Conservation (phyloP, 2,888 invertebrate species). For the Gortyna flavago region DNA sequence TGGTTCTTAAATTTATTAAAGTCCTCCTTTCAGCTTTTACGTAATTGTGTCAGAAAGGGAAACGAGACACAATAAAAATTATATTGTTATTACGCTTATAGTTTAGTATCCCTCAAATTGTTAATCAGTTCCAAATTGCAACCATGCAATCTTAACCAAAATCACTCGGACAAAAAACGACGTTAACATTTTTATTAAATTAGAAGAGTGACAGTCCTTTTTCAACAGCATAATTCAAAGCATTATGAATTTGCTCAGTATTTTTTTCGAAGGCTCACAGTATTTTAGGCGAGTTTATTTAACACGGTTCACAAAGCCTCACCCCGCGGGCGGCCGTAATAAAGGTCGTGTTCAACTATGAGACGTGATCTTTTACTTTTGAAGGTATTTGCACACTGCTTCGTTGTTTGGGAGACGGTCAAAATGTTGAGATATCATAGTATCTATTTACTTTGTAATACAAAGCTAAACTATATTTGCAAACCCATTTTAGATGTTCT, state of each 20-base stretch:
- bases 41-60: neutral
- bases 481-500: neutral
- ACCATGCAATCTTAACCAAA: neutral
- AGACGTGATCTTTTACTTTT: slow-evolving; percentile 63
- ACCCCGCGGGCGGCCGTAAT: slow-evolving; percentile 62
- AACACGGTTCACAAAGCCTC: slow-evolving; percentile 55
- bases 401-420: slow-evolving; percentile 9
- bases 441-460: slow-evolving; percentile 23
- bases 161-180: neutral
- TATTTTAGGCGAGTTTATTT: slow-evolving; percentile 65
- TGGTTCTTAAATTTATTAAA: neutral
- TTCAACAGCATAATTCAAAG: slow-evolving; percentile 21
- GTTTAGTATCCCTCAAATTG: neutral
- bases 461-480: neutral
- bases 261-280: slow-evolving; percentile 53
- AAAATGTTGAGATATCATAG: slow-evolving; percentile 17
- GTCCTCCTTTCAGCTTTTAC: neutral
- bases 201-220: slow-evolving; percentile 24
- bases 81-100: neutral
- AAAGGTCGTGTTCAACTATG: slow-evolving; percentile 65
- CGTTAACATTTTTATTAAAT: slow-evolving; percentile 44
- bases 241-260: slow-evolving; percentile 58
- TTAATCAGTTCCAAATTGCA: neutral
- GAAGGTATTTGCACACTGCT: slow-evolving; percentile 49
- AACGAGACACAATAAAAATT: neutral